Evolutionary conservation across 2,888 invertebrate genomes (phyloP), one percentile per base, ranked within the genome.

Genomic region (Bellardia pandia): DNA sequence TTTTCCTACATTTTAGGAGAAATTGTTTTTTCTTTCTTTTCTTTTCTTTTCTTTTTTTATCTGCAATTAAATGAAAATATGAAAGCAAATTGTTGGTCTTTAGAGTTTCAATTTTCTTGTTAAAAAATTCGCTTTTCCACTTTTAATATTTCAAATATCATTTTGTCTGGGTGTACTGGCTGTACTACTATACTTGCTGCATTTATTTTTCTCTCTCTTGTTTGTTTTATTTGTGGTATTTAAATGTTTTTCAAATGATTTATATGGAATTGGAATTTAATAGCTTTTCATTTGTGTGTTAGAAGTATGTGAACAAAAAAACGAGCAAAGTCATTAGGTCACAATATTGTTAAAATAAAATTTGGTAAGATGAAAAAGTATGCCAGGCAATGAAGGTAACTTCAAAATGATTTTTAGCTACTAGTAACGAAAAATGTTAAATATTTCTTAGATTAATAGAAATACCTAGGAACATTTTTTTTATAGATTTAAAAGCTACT

Each of bases 31-130:
- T 23, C 23, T 23, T 23, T 23, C 23, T 23, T 23, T 23, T 23
- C 23, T 23, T 33, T 37, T 37, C 30, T 30, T 37, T 23, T 16
- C 9, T 33, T 33, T 37, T 53, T 66, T 14, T n/a, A 51, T 30
- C 79, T 51, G 51, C 37, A 79, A 79, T 64, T 71, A 79, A 79
- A 79, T 71, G 40, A 71, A 71, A 79, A 79, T 53, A 71, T 79
- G 53, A 79, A 71, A 37, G 33, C 60, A 64, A 77, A n/a, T 62
- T 71, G 69, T 79, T 53, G 40, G 2, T 23, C 16, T 75, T 56
- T 23, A 14, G 30, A 42, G 7, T 69, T 51, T 56, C 9, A 9
- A 1, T 16, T 4, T 37, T 37, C 3, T 72, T 16, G 45, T 9
- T 51, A 14, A 11, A 33, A 6, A 48, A 56, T n/a, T 53, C 71